These are phyloP conservation scores for Platycercus adscitus DNA, from an alignment of 2,113 vertebrate species.

Conservation along the genomic window DNA sequence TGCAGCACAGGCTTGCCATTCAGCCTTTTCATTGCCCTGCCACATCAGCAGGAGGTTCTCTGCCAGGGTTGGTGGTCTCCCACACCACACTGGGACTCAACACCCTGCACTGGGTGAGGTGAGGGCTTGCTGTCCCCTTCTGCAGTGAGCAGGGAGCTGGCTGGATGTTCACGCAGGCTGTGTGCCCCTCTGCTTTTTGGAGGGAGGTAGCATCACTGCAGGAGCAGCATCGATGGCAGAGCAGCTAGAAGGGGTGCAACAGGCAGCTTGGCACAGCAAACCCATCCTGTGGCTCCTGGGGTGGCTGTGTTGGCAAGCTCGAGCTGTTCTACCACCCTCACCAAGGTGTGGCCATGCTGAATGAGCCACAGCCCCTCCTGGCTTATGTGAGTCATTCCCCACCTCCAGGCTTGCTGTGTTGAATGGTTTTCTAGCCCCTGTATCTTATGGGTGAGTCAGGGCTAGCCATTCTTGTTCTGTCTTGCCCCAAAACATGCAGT, in stretches of 20 bases:
- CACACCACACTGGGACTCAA: accelerated
- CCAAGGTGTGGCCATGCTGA: neutral
- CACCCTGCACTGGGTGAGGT: accelerated
- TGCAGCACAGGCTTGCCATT: neutral
- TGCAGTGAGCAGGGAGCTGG: neutral
- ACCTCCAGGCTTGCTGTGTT: neutral
- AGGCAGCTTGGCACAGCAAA: neutral
- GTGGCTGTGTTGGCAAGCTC: accelerated
- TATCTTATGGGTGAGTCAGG: neutral
- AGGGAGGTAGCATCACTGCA: neutral
- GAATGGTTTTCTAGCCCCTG: neutral
- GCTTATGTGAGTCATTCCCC: accelerated
- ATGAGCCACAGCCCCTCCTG: neutral
- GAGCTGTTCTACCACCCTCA: neutral
- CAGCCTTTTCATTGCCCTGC: neutral
- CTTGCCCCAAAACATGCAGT: neutral
- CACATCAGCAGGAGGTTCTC: neutral
- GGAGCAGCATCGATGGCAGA: neutral
- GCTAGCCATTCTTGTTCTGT: neutral
- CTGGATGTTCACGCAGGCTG: neutral
- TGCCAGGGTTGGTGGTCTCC: neutral
- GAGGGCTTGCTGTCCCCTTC: neutral
- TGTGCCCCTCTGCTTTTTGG: accelerated
- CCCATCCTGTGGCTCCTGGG: accelerated
- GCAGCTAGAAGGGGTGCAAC: neutral